phyloP scores from a whole-genome alignment of 1,140 invertebrate genomes.

The roundworm (Caenorhabditis elegans) region WBcel235 BX284606.5:2227001-2227500 shows the following conservation, averaged over 20 bases:
- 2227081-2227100: not conserved
- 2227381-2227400: no score
- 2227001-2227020: slow-evolving; percentile 15
- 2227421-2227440: no score
- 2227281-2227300: not conserved
- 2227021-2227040: slow-evolving; percentile 28
- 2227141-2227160: not conserved
- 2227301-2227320: not conserved
- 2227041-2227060: not conserved
- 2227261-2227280: not conserved
- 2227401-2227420: no score
- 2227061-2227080: not conserved
- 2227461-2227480: no score
- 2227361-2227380: no score
- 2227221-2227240: slow-evolving; percentile 58
- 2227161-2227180: not conserved
- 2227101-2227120: not conserved
- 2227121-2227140: not conserved
- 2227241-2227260: slow-evolving; percentile 59
- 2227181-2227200: slow-evolving; percentile 52
- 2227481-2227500: no score
- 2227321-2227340: not conserved
- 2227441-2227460: no score
- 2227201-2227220: slow-evolving; percentile 61
- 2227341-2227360: not conserved